A percentile compares a stretch with the other conserved stretches of the same genome.
These are phyloP conservation scores for Watsonalla cultraria DNA, from an alignment of 2,888 invertebrate species.

Conservation along the genomic window DNA sequence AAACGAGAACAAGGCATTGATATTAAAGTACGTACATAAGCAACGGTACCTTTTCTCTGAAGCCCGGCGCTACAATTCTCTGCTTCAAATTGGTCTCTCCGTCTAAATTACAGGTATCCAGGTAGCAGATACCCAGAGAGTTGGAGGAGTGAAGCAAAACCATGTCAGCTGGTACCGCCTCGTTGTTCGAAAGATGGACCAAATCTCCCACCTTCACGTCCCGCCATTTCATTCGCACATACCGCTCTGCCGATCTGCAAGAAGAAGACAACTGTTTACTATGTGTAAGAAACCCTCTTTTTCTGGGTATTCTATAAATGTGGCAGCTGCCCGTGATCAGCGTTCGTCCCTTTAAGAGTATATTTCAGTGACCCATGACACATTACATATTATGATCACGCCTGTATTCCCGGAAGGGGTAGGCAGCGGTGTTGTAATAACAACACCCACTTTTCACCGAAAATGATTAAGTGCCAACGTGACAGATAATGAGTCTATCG, in stretches of 20 bases:
- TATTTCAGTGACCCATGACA: too few species aligned
- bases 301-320: too few species aligned
- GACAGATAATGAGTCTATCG: too few species aligned
- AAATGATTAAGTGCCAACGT: too few species aligned
- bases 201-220: slow-evolving; percentile 95
- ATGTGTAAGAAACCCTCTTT: slow-evolving; percentile 5
- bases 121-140: slow-evolving; percentile 92
- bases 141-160: slow-evolving; percentile 93
- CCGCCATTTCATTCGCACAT: slow-evolving; percentile 92
- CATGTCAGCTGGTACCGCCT: slow-evolving; percentile 97
- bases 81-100: slow-evolving; percentile 98
- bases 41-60: slow-evolving; percentile 81
- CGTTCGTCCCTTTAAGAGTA: too few species aligned
- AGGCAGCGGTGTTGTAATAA: too few species aligned
- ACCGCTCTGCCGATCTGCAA: slow-evolving; percentile 87
- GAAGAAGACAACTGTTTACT: slow-evolving; percentile 18
- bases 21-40: neutral
- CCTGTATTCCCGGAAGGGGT: too few species aligned
- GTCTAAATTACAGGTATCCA: slow-evolving; percentile 97
- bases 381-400: too few species aligned
- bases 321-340: too few species aligned
- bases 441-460: too few species aligned
- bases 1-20: neutral
- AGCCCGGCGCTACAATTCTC: slow-evolving; percentile 89
- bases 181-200: slow-evolving; percentile 97